Evolutionary conservation across 2,888 invertebrate species (phyloP), one percentile per base, ranked within the genome.

Genomic region (Lasioglossum oenotherae): DNA sequence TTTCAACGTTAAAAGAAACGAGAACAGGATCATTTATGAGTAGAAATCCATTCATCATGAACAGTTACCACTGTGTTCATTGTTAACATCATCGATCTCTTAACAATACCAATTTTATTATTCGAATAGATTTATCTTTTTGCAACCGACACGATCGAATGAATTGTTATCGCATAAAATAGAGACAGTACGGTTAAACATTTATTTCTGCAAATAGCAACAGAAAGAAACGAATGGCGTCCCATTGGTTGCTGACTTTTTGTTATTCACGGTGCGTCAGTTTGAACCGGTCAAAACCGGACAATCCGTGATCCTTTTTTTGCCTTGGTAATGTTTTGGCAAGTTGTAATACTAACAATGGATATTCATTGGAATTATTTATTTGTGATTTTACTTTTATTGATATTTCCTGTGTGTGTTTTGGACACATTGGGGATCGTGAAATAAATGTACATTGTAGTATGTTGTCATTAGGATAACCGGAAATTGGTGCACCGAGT

Each of bases 231-330:
- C 16, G 80, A 82, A 75, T 57, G 75, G 81, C 81, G 87, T 80
- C 80, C 79, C 78, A 35, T 81, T 79, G 81, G 79, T 80, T 84
- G 72, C 80, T 74, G 77, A 75, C 78, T 81, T 86, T 89, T 89
- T 86, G 78, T 86, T 87, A 88, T 88, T 82, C 87, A 77, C 53
- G 35, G 77, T 85, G 79, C 78, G 84, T 88, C 89, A 88, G 91
- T 90, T 89, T 80, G 82, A 92, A 92, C 92, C 89, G 93, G 91
- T 92, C 91, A 91, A 86, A 92, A 90, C 91, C 91, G 87, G 93
- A 91, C 89, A 89, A 87, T 88, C 88, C 90, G 81, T 81, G 86
- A 44, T 53, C 60, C 75, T 87, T 85, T 75, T 79, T 64, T 85
- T 80, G 72, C 19, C 23, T 41, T 35, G 41, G n/a, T 44, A 46